Percentiles rank a stretch among this genome's conserved stretches.
Evolutionary conservation across 2,113 vertebrate species (phyloP).

Genomic region (Haemorhous mexicanus): DNA sequence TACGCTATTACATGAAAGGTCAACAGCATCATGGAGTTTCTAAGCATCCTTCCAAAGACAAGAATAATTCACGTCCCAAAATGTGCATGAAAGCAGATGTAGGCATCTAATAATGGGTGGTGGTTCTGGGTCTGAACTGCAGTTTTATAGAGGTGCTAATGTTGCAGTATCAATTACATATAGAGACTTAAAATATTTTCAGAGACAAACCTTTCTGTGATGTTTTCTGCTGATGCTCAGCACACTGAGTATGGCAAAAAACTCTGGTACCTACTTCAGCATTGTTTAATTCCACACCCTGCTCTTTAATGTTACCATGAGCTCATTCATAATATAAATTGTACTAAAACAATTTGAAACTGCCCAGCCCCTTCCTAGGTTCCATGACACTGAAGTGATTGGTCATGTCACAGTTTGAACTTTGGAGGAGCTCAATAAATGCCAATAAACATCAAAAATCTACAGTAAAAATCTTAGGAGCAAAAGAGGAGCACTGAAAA

Average conservation of each 20-base stretch:
- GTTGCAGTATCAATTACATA: not conserved
- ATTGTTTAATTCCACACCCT: not conserved
- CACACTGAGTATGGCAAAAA: not conserved
- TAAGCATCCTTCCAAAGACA: not conserved
- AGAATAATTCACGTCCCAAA: not conserved
- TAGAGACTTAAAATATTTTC: not conserved
- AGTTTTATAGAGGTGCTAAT: not conserved
- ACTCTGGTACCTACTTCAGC: not conserved
- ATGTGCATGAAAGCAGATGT: fast-evolving
- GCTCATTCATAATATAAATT: not conserved
- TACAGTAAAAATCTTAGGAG: not conserved
- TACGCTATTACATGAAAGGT: not conserved
- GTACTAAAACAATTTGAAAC: not conserved
- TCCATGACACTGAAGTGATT: not conserved
- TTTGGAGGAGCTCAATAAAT: not conserved
- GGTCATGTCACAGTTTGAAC: not conserved
- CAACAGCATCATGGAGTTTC: not conserved
- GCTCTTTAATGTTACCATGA: not conserved
- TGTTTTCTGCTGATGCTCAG: not conserved
- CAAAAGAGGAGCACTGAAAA: not conserved
- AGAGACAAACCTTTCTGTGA: not conserved
- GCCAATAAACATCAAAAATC: not conserved
- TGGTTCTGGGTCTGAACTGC: not conserved
- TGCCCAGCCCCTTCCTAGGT: not conserved
- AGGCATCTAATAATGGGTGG: not conserved